These are phyloP conservation scores for Dioctria rufipes DNA, from an alignment of 2,888 invertebrate genomes.

Conservation along the genomic window DNA sequence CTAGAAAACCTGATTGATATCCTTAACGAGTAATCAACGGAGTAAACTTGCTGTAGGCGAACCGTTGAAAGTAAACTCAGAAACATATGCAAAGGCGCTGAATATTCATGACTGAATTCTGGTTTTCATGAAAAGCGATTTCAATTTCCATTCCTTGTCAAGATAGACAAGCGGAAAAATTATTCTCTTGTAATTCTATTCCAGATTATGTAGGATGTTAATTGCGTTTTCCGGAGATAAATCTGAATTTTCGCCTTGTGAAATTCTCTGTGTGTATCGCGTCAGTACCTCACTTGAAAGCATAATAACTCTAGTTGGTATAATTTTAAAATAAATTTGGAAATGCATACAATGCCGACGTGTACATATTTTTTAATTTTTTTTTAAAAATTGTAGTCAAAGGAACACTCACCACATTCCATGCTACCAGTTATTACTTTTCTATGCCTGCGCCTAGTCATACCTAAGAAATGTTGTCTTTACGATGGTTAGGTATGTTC, in stretches of 20 bases:
- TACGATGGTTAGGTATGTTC: no score
- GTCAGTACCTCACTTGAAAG: conserved; percentile 29
- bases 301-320: background rate
- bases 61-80: conserved; percentile 14
- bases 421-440: no score
- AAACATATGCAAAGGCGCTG: conserved; percentile 45
- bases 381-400: no score
- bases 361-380: no score
- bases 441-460: no score
- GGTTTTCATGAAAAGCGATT: conserved; percentile 48
- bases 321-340: conserved; percentile 35
- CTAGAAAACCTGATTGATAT: conserved; percentile 1
- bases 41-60: background rate
- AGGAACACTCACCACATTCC: no score
- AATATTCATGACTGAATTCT: conserved; percentile 49
- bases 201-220: conserved; percentile 46
- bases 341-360: conserved; percentile 20
- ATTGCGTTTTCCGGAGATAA: conserved; percentile 42
- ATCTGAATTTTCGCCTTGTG: conserved; percentile 17
- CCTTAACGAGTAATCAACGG: conserved; percentile 18
- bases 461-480: no score
- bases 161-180: conserved; percentile 46
- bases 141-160: conserved; percentile 47
- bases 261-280: background rate
- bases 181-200: conserved; percentile 45